Conservation (phyloP, 2,113 vertebrate genomes). For the Poecile atricapillus region DNA sequence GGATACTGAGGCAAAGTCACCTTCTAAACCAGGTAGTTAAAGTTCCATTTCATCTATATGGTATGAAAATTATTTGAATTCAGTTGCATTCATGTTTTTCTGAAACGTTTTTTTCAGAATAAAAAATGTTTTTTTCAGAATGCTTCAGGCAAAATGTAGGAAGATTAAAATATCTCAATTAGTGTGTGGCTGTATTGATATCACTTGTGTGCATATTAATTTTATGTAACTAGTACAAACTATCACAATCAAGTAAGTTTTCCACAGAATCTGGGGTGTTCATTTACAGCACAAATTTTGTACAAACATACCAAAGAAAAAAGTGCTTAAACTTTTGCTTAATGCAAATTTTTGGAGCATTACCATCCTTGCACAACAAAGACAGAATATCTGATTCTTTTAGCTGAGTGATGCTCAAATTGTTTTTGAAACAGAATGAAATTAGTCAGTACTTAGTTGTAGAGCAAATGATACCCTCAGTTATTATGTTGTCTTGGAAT, state of each 20-base stretch:
- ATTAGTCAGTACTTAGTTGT: background rate
- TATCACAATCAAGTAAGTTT: background rate
- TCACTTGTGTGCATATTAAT: background rate
- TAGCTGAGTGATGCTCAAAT: background rate
- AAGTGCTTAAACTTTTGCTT: background rate
- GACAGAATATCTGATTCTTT: background rate
- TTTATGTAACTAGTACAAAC: background rate
- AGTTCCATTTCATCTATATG: background rate
- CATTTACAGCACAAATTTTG: background rate
- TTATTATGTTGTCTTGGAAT: background rate
- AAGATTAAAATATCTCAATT: background rate
- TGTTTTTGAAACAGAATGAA: background rate
- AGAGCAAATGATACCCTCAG: background rate
- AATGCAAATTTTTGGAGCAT: background rate
- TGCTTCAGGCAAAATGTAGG: background rate
- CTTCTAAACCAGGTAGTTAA: background rate
- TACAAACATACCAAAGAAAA: background rate
- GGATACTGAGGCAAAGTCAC: background rate
- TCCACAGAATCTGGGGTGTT: background rate
- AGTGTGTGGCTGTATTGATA: background rate
- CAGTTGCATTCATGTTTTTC: background rate
- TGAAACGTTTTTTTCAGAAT: background rate
- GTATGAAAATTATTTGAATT: background rate
- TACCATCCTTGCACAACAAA: background rate
- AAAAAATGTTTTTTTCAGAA: background rate